Evolutionary conservation across 1,140 invertebrate genomes (phyloP), one percentile per base, ranked within the genome.

Genomic region (Semibalanus balanoides): DNA sequence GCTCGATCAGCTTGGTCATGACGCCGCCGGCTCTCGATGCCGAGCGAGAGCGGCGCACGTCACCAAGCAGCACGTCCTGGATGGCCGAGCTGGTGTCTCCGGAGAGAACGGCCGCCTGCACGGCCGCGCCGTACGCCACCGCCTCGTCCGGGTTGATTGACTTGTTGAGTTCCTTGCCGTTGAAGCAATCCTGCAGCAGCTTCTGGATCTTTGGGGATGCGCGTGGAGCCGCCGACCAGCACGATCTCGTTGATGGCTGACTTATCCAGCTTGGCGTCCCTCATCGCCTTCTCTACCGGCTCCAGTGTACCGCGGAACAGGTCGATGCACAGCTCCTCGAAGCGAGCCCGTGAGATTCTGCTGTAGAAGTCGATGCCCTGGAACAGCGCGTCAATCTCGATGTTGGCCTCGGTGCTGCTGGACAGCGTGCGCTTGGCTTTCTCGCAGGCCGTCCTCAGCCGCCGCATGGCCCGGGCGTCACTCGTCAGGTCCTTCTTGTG

Each of bases 1-100:
- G 85, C 76, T 94, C 92, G 83, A n/a, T 99, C 30, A 99, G 87
- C 79, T 97, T 97, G 78, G 97, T 97, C 77, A 99, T 97, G 78
- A 97, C 99, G 35, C n/a, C 88, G 76, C 88, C 89, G 30, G n/a
- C n/a, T 91, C 87, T 99, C 97, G 83, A 99, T 99, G 79, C 97
- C 97, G 89, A 99, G 90, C 76, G 97, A 99, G 74, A 99, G 86
- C 80, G 97, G 97, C 82, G 98, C 73, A 99, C 97, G 83, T 99
- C n/a, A n/a, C 97, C 73, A 99, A 87, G 77, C 14, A 99, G 96
- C 79, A 99, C 92, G 75, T 97, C 97, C 82, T 96, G 94, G 91
- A 91, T 3, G 90, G 92, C 76, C 90, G 91, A n/a, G n/a, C 78
- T 85, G 88, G 78, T 94, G 90, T 95, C 93, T 71, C 91, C 88